Conservation (phyloP, 2,797 vertebrate species). For the Eulemur coronatus region DNA sequence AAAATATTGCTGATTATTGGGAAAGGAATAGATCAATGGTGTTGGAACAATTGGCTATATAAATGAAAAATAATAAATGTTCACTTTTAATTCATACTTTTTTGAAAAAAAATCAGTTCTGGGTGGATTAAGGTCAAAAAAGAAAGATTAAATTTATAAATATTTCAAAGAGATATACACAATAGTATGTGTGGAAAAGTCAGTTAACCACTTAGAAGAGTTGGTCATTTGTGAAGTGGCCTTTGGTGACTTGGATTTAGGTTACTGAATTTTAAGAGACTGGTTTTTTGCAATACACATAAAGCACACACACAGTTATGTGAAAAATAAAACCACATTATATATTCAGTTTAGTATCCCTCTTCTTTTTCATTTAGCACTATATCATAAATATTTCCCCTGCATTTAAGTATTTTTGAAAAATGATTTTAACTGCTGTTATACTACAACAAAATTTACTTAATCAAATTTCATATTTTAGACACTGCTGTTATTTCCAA, state of each 20-base stretch:
- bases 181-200: neutral
- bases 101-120: neutral
- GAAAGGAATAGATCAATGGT: neutral
- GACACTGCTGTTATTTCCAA: neutral
- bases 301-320: neutral
- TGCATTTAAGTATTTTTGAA: neutral
- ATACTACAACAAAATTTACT: neutral
- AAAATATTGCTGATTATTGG: neutral
- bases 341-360: neutral
- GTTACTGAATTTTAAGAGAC: neutral
- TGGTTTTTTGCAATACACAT: neutral
- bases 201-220: neutral
- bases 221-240: neutral
- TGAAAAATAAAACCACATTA: neutral
- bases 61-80: neutral
- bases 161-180: neutral
- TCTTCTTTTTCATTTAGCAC: neutral
- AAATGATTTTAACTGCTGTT: neutral
- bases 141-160: neutral
- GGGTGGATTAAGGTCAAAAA: neutral
- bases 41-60: neutral
- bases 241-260: neutral
- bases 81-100: neutral
- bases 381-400: neutral
- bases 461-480: neutral